These are phyloP conservation scores for Danionella dracula DNA, from an alignment of 2,797 vertebrate species.

Conservation along the genomic window DNA sequence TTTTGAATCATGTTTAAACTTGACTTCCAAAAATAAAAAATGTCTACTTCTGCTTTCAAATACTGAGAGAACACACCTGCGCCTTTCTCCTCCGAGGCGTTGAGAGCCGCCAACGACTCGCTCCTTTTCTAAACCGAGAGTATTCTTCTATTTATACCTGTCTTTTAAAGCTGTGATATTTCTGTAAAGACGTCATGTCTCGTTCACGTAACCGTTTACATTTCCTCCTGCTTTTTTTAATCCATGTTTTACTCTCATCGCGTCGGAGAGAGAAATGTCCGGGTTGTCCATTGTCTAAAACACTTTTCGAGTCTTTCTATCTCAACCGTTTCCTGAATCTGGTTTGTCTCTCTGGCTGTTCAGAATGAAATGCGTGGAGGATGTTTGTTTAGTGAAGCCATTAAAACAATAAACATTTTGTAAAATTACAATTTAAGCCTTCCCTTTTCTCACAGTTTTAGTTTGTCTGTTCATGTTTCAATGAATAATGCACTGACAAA, in stretches of 20 bases:
- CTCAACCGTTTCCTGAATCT: not conserved
- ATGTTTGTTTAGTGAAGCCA: not conserved
- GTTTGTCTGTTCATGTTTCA: too few relatives aligned
- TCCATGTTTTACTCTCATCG: conserved; percentile 46
- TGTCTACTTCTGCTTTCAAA: too few relatives aligned
- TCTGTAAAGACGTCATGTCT: conserved; percentile 8
- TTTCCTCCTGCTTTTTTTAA: not conserved
- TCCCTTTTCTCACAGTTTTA: too few relatives aligned
- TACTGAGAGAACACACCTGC: not conserved
- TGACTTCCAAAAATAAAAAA: too few relatives aligned
- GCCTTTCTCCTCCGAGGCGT: not conserved
- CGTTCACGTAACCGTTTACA: not conserved
- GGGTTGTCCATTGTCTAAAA: conserved; percentile 12
- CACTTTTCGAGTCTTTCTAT: not conserved
- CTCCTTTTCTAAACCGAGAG: conserved; percentile 24
- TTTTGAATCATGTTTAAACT: too few relatives aligned
- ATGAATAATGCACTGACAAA: too few relatives aligned
- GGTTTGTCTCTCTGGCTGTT: not conserved
- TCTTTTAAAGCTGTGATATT: conserved; percentile 21
- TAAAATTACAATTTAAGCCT: not conserved
- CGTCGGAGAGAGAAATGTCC: conserved; percentile 36
- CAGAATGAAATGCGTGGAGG: not conserved
- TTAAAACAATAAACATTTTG: not conserved
- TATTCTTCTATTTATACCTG: conserved; percentile 39
- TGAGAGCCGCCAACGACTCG: conserved; percentile 24